These are phyloP conservation scores for Timandra comae DNA, from an alignment of 2,888 invertebrate species.

Conservation along the genomic window DNA sequence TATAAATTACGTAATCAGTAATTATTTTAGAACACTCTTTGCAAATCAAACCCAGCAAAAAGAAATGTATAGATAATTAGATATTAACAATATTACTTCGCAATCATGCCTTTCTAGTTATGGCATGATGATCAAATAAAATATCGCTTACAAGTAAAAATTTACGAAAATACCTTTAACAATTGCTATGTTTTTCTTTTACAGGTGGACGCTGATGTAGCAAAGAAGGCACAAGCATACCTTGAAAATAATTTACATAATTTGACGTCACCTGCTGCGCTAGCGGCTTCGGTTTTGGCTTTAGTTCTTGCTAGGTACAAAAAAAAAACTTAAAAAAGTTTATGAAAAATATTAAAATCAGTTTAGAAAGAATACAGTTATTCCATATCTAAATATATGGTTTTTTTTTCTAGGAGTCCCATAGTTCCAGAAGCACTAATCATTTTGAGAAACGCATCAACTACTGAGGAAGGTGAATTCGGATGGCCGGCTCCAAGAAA, in stretches of 20 bases:
- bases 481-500: conserved; percentile 79
- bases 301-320: conserved; percentile 71
- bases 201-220: conserved; percentile 67
- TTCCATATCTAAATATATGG: background rate
- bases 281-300: conserved; percentile 78
- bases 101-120: no score
- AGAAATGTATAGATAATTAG: no score
- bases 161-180: no score
- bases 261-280: conserved; percentile 74
- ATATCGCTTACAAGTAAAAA: no score
- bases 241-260: conserved; percentile 76
- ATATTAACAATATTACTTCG: no score
- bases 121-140: no score
- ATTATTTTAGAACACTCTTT: no score
- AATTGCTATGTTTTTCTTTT: conserved; percentile 20
- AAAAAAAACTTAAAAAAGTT: no score
- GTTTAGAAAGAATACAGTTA: background rate
- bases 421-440: conserved; percentile 75
- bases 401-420: conserved; percentile 67
- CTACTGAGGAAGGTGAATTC: conserved; percentile 81
- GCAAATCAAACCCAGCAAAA: no score
- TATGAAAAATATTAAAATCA: no score
- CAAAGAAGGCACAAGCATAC: conserved; percentile 73
- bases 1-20: no score
- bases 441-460: conserved; percentile 77